Base-by-base conservation (phyloP, 2,797 vertebrate genomes). In the Enoplosus armatus region DNA sequence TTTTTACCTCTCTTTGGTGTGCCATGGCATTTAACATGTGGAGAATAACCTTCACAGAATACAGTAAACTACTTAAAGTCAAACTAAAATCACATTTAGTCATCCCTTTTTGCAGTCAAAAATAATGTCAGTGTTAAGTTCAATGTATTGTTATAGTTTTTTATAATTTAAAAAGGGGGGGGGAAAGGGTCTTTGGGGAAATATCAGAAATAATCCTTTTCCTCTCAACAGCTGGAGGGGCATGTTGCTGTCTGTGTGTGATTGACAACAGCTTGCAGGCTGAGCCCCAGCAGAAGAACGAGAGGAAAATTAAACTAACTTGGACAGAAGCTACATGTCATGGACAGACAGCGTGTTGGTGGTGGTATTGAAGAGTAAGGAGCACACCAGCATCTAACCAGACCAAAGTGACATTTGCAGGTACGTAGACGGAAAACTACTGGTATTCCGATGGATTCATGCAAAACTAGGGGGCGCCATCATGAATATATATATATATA, bases 1-100 rank as follows among this genome's bases (percentile, higher is more conserved):
- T n/a, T 7, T 45, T 45, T 7, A 61, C 54, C 45, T 14, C 20
- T 67, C 8, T 64, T 54, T 66, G 43, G 18, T 70, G 26, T 27
- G 20, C 14, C n/a, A 18, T 55, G 54, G 41, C 79, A 84, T 86
- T 87, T 78, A 62, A 58, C 31, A 68, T 47, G n/a, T 39, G 8
- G 15, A 55, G 48, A 80, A 61, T 45, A 64, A 77, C 60, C 48
- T 76, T 55, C 8, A 62, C 37, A 63, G 18, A 63, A 50, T 7
- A 33, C 33, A 29, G 14, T 43, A 12, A n/a, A n/a, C n/a, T 41
- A 72, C 22, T 77, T 33, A 39, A 72, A 56, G 43, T 55, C 26
- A 43, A 33, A 53, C 22, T 53, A 18, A 43, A 48, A 29, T 43
- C 22, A 51, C 8, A 43, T 63, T 16, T 18, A 68, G 4, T 1